phyloP scores from a whole-genome alignment of 2,113 vertebrate species.

The Carlito syrichta region DNA sequence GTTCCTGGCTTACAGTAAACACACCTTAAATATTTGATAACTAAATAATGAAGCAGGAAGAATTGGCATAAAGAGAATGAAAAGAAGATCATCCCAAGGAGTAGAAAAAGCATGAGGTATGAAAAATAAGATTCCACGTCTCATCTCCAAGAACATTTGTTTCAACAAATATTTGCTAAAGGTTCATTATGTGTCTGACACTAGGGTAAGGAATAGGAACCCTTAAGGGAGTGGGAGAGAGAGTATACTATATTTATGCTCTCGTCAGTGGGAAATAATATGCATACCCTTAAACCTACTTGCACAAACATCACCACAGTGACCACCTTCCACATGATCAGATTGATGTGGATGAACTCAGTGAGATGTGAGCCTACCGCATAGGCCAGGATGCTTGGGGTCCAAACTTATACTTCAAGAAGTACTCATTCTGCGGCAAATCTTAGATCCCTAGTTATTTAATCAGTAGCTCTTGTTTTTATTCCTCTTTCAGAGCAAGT shows the following conservation, averaged over 20 bases:
- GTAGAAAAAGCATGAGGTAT: background rate
- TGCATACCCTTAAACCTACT: too few species aligned
- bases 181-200: background rate
- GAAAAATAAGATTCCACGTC: background rate
- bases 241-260: background rate
- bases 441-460: background rate
- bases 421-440: background rate
- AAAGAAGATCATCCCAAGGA: slow-evolving; percentile 16
- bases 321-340: background rate
- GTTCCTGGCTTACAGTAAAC: slow-evolving; percentile 8
- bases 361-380: background rate
- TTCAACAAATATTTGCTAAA: background rate
- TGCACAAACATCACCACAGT: background rate
- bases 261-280: background rate
- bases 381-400: background rate
- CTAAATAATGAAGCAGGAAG: slow-evolving; percentile 30
- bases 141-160: background rate
- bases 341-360: background rate
- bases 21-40: background rate
- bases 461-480: background rate
- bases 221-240: background rate
- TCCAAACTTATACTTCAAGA: background rate
- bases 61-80: background rate
- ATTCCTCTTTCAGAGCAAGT: background rate
- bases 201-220: background rate